Conservation (phyloP, 1,140 invertebrate species). For the Drosophila repletoides region DNA sequence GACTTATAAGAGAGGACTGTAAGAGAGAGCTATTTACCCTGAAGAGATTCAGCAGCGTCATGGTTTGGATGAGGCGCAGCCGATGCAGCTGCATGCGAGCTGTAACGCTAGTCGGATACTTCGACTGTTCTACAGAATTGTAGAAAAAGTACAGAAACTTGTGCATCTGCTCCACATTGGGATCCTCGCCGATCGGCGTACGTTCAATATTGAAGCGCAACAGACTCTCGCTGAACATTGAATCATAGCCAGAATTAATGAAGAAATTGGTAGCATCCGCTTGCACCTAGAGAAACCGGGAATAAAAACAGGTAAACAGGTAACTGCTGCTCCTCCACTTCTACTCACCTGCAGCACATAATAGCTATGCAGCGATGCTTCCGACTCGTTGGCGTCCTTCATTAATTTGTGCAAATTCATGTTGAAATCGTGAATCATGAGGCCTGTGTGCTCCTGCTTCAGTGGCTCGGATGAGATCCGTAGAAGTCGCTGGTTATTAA, state of each 20-base stretch:
- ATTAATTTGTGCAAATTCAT: background rate
- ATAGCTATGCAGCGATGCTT: background rate
- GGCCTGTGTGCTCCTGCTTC: background rate
- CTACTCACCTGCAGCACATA: slow-evolving; percentile 6
- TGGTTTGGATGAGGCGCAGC: slow-evolving; percentile 12
- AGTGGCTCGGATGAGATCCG: background rate
- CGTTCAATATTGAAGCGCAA: background rate
- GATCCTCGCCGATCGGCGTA: background rate
- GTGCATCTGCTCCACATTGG: background rate
- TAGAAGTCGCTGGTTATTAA: background rate
- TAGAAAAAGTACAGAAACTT: slow-evolving; percentile 9
- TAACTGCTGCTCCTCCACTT: too few relatives aligned
- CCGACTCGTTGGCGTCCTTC: too few relatives aligned
- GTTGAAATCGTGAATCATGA: slow-evolving; percentile 14
- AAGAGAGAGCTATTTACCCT: slow-evolving; percentile 1
- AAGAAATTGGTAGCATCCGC: background rate
- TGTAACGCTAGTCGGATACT: too few relatives aligned
- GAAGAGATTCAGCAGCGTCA: slow-evolving; percentile 28
- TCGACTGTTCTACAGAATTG: background rate
- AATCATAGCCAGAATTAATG: slow-evolving; percentile 12
- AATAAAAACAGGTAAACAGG: background rate
- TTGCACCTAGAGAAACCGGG: background rate
- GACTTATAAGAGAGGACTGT: too few relatives aligned
- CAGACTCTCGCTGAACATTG: background rate
- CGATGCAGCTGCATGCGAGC: background rate